phyloP scores from a whole-genome alignment of 2,797 vertebrate genomes.

The Aulostomus chinensis region DNA sequence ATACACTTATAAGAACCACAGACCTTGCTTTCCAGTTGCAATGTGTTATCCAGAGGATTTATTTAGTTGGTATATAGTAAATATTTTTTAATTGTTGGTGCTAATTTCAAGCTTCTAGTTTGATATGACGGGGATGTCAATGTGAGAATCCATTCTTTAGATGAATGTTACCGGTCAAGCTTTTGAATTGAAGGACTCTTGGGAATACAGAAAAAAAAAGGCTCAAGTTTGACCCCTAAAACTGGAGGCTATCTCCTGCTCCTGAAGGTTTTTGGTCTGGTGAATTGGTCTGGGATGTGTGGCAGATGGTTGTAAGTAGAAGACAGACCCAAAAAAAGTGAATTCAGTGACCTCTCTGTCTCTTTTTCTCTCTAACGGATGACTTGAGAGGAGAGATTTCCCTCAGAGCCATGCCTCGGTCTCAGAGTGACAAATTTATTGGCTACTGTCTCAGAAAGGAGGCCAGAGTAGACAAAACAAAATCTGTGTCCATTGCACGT shows the following conservation, averaged over 20 bases:
- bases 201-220: conserved; percentile 19
- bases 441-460: too few species aligned
- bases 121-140: too few species aligned
- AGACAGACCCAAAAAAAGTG: conserved; percentile 8
- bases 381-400: conserved; percentile 52
- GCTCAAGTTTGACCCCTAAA: conserved; percentile 31
- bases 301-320: conserved; percentile 39
- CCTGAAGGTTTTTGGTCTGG: conserved; percentile 48
- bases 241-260: conserved; percentile 20
- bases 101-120: too few species aligned
- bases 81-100: too few species aligned
- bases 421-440: conserved; percentile 50
- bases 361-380: conserved; percentile 35
- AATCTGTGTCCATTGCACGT: too few species aligned
- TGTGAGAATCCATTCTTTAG: too few species aligned
- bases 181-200: conserved; percentile 34
- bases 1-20: too few species aligned
- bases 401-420: conserved; percentile 41
- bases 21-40: too few species aligned
- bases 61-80: too few species aligned
- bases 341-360: too few species aligned
- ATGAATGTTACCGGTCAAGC: conserved; percentile 4
- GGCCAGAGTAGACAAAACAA: too few species aligned
- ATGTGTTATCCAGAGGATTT: too few species aligned
- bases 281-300: conserved; percentile 39